Evolutionary conservation across 2,113 vertebrate genomes (phyloP), one percentile per base, ranked within the genome.

Genomic region (Gallinago paraguaiae): DNA sequence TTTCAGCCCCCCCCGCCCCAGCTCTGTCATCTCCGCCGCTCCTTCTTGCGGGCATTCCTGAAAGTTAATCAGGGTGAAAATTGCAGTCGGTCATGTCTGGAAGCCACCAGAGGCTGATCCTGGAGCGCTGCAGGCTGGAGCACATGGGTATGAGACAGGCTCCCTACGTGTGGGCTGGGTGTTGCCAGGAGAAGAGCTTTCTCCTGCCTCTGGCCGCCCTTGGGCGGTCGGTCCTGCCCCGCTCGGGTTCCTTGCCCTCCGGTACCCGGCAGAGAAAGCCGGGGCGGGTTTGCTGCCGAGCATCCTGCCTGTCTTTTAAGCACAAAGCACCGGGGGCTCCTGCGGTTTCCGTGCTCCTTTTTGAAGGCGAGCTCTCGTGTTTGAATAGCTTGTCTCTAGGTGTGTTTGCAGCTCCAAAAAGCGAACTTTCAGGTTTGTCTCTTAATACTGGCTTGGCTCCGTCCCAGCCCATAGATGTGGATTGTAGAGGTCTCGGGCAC

Each of bases 41-140:
- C 64, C 94, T 97, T 92, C 69, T 96, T 78, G 81, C 65, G 80
- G 96, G 88, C 97, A 97, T 98, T 98, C 97, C 97, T 98, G 96
- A 91, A 97, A 98, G 97, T 98, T 98, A 98, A 97, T 98, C 97
- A 97, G 96, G 97, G 93, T 98, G 97, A 98, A 98, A 98, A 98
- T 97, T 98, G 92, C 87, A 97, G 95, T 96, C 86, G 63, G 93
- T 98, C 90, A 56, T 97, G 95, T 97, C 96, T 98, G 94, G 96
- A 97, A 98, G 96, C 97, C 96, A 96, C 88, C 68, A 91, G 91
- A 76, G 80, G 82, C 97, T 76, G 93, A 96, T 93, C 91, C 95
- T 70, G 81, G 95, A 87, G 90, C 11, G 67, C 95, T 95, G 86
- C 96, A 93, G 96, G 88, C 95, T 96, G 78, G 82, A 97, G 91